Base-by-base conservation (phyloP, 1,140 invertebrate genomes). In the Drosophila kohkoa region DNA sequence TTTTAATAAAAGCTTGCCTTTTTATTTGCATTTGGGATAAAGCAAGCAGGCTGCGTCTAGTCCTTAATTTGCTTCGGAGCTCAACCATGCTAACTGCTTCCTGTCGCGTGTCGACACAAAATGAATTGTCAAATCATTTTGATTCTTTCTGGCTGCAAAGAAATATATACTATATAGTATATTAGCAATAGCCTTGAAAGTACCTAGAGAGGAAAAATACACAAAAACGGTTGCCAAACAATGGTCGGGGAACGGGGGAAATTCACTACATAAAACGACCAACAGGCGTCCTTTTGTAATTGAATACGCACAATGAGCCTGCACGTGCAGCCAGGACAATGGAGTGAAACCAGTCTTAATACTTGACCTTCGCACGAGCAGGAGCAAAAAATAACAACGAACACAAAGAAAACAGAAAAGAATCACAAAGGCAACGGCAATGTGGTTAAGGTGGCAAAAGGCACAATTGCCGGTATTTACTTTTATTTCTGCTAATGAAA, bases 41-140 rank as follows among this genome's bases (percentile, higher is more conserved):
- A 41, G 38, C 8, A 41, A 25, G 20, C 38, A 41, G n/a, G 10
- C 38, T 41, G 8, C 38, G 8, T 41, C 3, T 41, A 41, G 45
- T 48, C 52, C 60, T 57, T 38, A 1, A 43, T 43, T 35, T 35
- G 7, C 20, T 67, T 49, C 43, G 52, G 46, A 32, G 32, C 20
- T 38, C 25, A 16, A 28, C 38, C 38, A 52, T 28, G 48, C 72
- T 69, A 81, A 75, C 79, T 75, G 74, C 59, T 82, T 66, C 59
- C 30, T 73, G 43, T 63, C 48, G 65, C 38, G 69, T 49, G 64
- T 77, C 62, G 60, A 75, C 68, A 25, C 15, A 28, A 74, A 77
- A 63, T 77, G 62, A 81, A 74, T 74, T 81, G 79, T 81, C 79
- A 81, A 81, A 81, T 81, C 73, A 81, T 77, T 77, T 81, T 77